These are phyloP conservation scores for Trinectes maculatus DNA, from an alignment of 2,113 vertebrate genomes.

Conservation along the genomic window DNA sequence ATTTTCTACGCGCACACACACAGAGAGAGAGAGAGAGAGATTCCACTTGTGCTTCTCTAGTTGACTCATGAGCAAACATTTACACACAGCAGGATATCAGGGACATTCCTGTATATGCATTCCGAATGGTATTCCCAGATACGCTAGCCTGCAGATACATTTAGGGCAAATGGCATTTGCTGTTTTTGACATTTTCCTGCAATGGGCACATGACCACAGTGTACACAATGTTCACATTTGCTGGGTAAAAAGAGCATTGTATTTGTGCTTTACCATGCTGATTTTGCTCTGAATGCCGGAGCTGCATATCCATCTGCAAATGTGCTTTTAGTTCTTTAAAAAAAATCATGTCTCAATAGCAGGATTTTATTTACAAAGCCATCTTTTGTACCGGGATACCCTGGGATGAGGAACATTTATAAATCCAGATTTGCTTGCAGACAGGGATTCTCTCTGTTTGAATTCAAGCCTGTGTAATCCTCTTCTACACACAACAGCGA, in stretches of 20 bases:
- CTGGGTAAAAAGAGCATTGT: not conserved
- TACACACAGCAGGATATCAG: conserved; percentile 56
- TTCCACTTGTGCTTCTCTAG: conserved; percentile 23
- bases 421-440: conserved; percentile 70
- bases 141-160: conserved; percentile 5
- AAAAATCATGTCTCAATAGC: conserved; percentile 35
- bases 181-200: not conserved
- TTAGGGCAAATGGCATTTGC: not conserved
- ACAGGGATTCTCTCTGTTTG: conserved; percentile 64
- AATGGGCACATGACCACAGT: not conserved
- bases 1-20: conserved; percentile 38
- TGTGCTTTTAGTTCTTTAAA: conserved; percentile 11
- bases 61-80: conserved; percentile 63
- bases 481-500: conserved; percentile 35
- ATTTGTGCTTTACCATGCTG: not conserved
- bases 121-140: conserved; percentile 53
- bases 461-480: conserved; percentile 74
- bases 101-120: conserved; percentile 59
- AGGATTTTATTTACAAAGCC: conserved; percentile 24
- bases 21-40: conserved; percentile 8
- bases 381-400: conserved; percentile 49
- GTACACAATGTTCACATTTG: not conserved
- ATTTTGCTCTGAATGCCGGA: not conserved
- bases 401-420: conserved; percentile 53
- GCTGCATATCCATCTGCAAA: conserved; percentile 13